A percentile compares a stretch with the other conserved stretches of the same genome.
These are phyloP conservation scores for Diplodus sargus DNA, from an alignment of 2,797 vertebrate species.

Conservation along the genomic window DNA sequence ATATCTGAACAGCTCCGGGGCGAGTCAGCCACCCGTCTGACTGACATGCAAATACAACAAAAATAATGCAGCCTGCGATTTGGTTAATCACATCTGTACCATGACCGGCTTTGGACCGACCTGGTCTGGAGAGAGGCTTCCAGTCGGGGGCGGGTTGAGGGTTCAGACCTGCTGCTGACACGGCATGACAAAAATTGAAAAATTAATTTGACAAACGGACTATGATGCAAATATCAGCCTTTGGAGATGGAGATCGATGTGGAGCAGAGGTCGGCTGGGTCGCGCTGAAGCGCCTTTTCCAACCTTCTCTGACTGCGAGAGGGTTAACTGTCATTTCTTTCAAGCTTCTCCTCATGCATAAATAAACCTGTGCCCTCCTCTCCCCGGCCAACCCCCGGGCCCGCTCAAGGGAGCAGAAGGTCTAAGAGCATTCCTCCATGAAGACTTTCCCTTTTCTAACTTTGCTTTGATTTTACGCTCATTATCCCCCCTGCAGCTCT, in stretches of 20 bases:
- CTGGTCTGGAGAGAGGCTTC: slow-evolving; percentile 29
- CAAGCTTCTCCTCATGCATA: slow-evolving; percentile 59
- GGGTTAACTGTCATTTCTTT: slow-evolving; percentile 62
- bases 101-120: slow-evolving; percentile 39
- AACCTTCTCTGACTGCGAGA: slow-evolving; percentile 45
- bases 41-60: slow-evolving; percentile 77
- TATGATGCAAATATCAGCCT: slow-evolving; percentile 74
- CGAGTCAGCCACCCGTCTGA: slow-evolving; percentile 72
- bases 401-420: slow-evolving; percentile 70
- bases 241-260: slow-evolving; percentile 70
- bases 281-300: slow-evolving; percentile 42
- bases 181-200: slow-evolving; percentile 68
- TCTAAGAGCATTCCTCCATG: slow-evolving; percentile 73
- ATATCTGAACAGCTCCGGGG: slow-evolving; percentile 69
- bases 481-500: slow-evolving; percentile 70
- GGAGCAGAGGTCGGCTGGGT: slow-evolving; percentile 64
- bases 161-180: slow-evolving; percentile 55
- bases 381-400: slow-evolving; percentile 42
- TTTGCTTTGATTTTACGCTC: slow-evolving; percentile 82
- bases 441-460: slow-evolving; percentile 78
- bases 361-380: slow-evolving; percentile 62
- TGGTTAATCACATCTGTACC: slow-evolving; percentile 66
- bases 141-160: slow-evolving; percentile 5
- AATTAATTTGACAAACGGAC: slow-evolving; percentile 80
- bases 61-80: slow-evolving; percentile 34